Percentiles rank a stretch among this genome's conserved stretches.
Conservation (phyloP, 2,113 vertebrate genomes). For the Cyprinodon variegatus region DNA sequence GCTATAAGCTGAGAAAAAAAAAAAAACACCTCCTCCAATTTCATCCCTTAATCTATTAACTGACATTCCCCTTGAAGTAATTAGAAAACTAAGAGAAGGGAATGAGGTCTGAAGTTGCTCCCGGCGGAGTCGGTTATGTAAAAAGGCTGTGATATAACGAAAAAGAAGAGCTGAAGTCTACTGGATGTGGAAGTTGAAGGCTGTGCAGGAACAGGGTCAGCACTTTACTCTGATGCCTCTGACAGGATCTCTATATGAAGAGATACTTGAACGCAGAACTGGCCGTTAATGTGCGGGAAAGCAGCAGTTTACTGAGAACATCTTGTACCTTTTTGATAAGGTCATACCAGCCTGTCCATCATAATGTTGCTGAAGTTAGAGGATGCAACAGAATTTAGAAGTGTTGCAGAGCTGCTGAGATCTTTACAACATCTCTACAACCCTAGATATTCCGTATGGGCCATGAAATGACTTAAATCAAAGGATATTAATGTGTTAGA, state of each 20-base stretch:
- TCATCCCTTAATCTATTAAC: conserved; percentile 15
- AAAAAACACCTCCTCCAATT: conserved; percentile 32
- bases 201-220: conserved; percentile 3
- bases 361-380: no score
- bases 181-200: conserved; percentile 17
- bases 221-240: background rate
- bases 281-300: background rate
- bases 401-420: no score
- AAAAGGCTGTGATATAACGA: conserved; percentile 47
- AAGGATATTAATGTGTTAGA: no score
- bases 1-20: conserved; percentile 19
- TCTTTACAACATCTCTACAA: no score
- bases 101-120: conserved; percentile 26
- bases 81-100: conserved; percentile 20
- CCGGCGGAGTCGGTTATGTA: conserved; percentile 36
- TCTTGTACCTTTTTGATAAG: no score
- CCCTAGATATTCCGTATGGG: no score
- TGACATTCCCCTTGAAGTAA: conserved; percentile 39
- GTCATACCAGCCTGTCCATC: no score
- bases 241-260: background rate
- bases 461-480: no score
- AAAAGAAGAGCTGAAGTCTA: conserved; percentile 15
- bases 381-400: no score
- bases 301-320: background rate
- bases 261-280: background rate